These are phyloP conservation scores for Hippocampus comes DNA, from an alignment of 2,113 vertebrate species.

Conservation along the genomic window DNA sequence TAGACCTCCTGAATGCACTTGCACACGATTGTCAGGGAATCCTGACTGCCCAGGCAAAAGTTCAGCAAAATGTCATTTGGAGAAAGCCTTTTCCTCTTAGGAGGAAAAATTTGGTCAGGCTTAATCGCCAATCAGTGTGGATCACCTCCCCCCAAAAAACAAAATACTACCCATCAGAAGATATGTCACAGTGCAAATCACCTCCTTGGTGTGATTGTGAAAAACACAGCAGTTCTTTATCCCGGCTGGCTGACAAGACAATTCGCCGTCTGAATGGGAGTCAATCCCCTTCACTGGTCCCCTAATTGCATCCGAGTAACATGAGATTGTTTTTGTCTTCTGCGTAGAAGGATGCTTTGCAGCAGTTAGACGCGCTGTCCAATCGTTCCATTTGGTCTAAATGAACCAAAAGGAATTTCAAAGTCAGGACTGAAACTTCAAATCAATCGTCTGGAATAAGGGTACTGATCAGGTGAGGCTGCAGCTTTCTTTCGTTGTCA, in stretches of 20 bases:
- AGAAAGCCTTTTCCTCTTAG: slow-evolving; percentile 53
- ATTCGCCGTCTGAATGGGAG: background rate
- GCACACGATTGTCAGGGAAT: slow-evolving; percentile 21
- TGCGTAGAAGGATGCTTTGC: background rate
- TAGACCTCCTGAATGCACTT: slow-evolving; percentile 7
- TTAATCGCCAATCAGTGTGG: slow-evolving; percentile 33
- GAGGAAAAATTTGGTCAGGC: slow-evolving; percentile 39
- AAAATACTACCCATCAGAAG: slow-evolving; percentile 1
- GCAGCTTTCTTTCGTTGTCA: background rate
- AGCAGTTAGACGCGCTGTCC: background rate
- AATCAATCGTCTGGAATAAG: background rate
- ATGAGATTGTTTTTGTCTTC: background rate
- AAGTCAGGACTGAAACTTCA: background rate
- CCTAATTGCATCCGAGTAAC: background rate
- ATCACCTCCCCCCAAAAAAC: slow-evolving; percentile 27
- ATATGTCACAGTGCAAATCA: background rate
- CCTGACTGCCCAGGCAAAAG: slow-evolving; percentile 27
- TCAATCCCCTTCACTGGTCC: background rate
- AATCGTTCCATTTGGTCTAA: background rate
- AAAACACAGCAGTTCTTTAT: background rate
- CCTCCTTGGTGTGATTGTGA: background rate
- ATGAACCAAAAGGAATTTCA: background rate
- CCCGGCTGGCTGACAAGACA: slow-evolving; percentile 12
- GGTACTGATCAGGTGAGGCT: background rate
- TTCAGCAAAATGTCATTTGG: slow-evolving; percentile 48